These are phyloP conservation scores for Zonitis immaculata DNA, from an alignment of 2,888 invertebrate genomes.

Conservation along the genomic window DNA sequence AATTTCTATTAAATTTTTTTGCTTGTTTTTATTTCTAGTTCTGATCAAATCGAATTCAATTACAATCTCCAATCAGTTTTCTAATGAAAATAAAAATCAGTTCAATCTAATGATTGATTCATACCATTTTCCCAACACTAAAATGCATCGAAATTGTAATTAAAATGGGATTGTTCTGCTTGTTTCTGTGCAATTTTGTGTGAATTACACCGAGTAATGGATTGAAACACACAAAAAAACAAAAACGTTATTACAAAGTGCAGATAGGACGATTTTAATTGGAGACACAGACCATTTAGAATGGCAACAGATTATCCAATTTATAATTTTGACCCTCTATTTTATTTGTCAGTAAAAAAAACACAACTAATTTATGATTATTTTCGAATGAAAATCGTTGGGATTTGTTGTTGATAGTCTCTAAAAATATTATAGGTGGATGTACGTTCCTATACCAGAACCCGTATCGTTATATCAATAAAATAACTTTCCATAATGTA, in stretches of 20 bases:
- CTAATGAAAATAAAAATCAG: background rate
- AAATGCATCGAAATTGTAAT: background rate
- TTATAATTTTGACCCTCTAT: too few species aligned
- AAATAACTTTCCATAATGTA: background rate
- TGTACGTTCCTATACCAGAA: background rate
- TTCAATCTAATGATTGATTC: constrained; percentile 3
- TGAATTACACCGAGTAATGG: background rate
- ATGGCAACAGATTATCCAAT: too few species aligned
- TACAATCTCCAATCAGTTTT: too few species aligned
- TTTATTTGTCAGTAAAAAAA: too few species aligned
- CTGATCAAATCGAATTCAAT: too few species aligned
- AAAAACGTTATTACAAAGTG: background rate
- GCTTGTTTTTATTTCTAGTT: too few species aligned
- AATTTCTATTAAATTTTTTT: too few species aligned
- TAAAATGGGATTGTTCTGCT: constrained; percentile 2
- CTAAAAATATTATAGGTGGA: background rate
- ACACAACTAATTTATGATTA: too few species aligned
- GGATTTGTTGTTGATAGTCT: too few species aligned
- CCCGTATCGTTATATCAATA: too few species aligned
- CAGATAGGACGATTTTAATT: background rate
- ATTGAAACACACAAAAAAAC: background rate
- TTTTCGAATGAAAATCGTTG: too few species aligned
- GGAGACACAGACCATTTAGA: too few species aligned
- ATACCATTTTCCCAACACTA: background rate
- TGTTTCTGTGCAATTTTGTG: background rate